Evolutionary conservation across 2,888 invertebrate species (phyloP).

Genomic region (Macrosiphum euphorbiae): DNA sequence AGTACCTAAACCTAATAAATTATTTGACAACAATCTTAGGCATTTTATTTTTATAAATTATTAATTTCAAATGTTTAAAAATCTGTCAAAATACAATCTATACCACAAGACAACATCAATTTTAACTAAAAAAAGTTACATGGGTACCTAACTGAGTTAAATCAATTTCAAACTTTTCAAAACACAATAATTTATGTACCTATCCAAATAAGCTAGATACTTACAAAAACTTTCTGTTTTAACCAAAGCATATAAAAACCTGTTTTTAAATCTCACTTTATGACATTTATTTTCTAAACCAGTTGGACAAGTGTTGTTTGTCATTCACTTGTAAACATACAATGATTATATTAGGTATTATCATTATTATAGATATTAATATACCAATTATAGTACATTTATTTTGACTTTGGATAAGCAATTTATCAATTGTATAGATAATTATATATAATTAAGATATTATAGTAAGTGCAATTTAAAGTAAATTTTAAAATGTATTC

Average conservation of each 20-base stretch:
- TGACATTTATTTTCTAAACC: conserved; percentile 2
- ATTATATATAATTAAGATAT: background rate
- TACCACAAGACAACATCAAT: background rate
- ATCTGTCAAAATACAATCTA: background rate
- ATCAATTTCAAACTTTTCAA: background rate
- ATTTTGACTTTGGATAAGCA: background rate
- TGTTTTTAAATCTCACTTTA: background rate
- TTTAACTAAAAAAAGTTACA: background rate
- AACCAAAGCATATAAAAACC: background rate
- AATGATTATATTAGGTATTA: background rate
- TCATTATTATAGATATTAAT: background rate
- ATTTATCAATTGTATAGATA: background rate
- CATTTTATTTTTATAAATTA: background rate
- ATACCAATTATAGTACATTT: background rate
- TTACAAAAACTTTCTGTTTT: background rate
- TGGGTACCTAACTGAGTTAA: background rate
- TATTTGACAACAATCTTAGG: background rate
- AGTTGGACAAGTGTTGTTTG: background rate
- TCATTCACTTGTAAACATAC: background rate
- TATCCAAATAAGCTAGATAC: background rate
- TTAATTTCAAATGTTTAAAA: background rate
- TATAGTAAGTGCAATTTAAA: background rate
- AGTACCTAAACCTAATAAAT: background rate
- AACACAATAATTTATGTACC: background rate
- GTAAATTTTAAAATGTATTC: background rate